A percentile compares a stretch with the other conserved stretches of the same genome.
Evolutionary conservation across 2,797 vertebrate genomes (phyloP).

Genomic region (Gephyroberyx darwinii): DNA sequence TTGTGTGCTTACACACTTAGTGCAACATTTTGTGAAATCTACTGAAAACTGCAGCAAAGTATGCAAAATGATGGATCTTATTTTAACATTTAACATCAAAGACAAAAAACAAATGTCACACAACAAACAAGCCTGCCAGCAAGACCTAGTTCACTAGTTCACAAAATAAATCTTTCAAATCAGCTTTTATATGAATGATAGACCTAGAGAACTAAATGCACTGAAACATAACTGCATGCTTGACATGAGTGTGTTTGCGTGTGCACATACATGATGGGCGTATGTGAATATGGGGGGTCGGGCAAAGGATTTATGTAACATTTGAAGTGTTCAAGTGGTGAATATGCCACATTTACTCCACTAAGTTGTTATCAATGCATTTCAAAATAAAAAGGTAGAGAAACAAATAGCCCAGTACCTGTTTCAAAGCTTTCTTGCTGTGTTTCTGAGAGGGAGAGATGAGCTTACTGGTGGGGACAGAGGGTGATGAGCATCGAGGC

Average conservation of each 20-base stretch:
- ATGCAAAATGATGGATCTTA: too few species aligned
- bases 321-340: not conserved
- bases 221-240: not conserved
- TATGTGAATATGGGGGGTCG: slow-evolving; percentile 38
- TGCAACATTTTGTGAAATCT: slow-evolving; percentile 14
- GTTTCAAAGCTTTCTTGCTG: slow-evolving; percentile 96
- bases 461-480: slow-evolving; percentile 88
- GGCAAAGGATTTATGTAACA: slow-evolving; percentile 50
- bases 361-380: not conserved
- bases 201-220: not conserved
- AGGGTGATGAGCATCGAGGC: slow-evolving; percentile 90
- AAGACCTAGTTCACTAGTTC: not conserved
- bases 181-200: not conserved
- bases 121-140: not conserved
- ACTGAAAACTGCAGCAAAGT: not conserved
- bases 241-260: not conserved
- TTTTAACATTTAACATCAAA: too few species aligned
- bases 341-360: not conserved
- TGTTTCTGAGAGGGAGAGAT: slow-evolving; percentile 98
- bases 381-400: not conserved
- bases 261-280: not conserved
- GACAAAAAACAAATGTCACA: too few species aligned
- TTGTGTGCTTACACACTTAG: not conserved
- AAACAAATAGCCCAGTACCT: slow-evolving; percentile 60
- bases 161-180: not conserved